Conservation (phyloP, 2,797 vertebrate genomes). For the Rhabdomys pumilio region DNA sequence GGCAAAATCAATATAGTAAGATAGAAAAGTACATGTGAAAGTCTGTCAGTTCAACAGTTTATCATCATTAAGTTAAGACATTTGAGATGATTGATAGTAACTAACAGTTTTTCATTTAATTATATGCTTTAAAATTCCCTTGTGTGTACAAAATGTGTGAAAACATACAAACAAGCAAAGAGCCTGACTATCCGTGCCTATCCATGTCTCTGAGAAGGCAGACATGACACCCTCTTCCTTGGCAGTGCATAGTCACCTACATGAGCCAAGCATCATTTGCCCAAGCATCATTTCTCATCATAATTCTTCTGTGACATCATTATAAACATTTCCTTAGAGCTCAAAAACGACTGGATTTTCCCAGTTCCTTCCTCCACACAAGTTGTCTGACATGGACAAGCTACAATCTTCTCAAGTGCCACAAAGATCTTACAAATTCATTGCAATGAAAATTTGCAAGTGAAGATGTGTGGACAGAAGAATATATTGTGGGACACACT, state of each 20-base stretch:
- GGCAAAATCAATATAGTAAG: background rate
- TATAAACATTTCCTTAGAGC: background rate
- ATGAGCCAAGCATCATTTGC: background rate
- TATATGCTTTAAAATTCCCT: conserved; percentile 12
- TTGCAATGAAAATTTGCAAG: background rate
- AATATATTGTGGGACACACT: background rate
- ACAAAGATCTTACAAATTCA: conserved; percentile 3
- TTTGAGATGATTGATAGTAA: background rate
- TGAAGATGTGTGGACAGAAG: background rate
- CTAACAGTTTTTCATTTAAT: background rate
- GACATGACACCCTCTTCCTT: rapidly evolving
- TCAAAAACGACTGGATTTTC: background rate
- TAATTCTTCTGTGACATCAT: background rate
- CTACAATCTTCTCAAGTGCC: background rate
- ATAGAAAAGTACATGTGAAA: conserved; percentile 27
- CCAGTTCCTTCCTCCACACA: background rate
- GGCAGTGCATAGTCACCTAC: no score
- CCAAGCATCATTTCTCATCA: background rate
- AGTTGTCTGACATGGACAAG: background rate
- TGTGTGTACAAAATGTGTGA: background rate
- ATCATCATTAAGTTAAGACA: background rate
- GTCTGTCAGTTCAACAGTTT: background rate
- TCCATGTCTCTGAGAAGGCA: background rate
- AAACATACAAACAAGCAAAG: background rate
- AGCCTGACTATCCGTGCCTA: background rate